phyloP scores from a whole-genome alignment of 1,140 invertebrate genomes.

The Zaprionus taronus region DNA sequence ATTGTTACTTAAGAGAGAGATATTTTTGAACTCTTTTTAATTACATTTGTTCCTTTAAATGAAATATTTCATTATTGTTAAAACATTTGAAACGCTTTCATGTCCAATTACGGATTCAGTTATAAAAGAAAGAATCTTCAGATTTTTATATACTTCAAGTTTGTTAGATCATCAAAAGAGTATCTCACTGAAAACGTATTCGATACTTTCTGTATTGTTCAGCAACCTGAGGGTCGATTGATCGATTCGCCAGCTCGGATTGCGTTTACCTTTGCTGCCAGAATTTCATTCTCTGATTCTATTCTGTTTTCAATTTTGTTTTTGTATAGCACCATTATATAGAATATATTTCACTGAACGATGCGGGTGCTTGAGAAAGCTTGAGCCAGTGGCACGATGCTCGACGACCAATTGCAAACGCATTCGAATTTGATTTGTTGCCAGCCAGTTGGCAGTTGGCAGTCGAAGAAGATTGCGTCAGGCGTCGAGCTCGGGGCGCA shows the following conservation, averaged over 20 bases:
- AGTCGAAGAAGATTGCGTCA: conserved; percentile 9
- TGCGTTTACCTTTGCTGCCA: conserved; percentile 1
- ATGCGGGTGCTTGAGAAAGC: conserved; percentile 28
- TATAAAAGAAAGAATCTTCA: too few species aligned
- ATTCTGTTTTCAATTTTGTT: conserved; percentile 2
- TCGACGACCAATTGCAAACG: conserved; percentile 67
- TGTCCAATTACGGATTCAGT: too few species aligned
- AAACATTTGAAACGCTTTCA: too few species aligned
- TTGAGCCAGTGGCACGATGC: not conserved
- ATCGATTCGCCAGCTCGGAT: not conserved
- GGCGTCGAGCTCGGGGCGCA: not conserved
- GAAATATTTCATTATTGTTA: too few species aligned
- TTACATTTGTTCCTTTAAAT: too few species aligned
- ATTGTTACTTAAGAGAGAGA: too few species aligned
- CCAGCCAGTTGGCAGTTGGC: conserved; percentile 37
- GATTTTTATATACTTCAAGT: too few species aligned
- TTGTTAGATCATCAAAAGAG: too few species aligned
- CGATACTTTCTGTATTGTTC: not conserved
- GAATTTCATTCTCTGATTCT: not conserved
- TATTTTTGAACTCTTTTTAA: too few species aligned
- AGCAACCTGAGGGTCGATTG: conserved; percentile 16
- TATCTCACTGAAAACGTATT: too few species aligned
- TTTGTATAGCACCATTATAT: conserved; percentile 9
- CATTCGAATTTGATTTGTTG: conserved; percentile 79
- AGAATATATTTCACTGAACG: not conserved